These are phyloP conservation scores for Sphecodes monilicornis DNA, from an alignment of 2,888 invertebrate species.

Conservation along the genomic window DNA sequence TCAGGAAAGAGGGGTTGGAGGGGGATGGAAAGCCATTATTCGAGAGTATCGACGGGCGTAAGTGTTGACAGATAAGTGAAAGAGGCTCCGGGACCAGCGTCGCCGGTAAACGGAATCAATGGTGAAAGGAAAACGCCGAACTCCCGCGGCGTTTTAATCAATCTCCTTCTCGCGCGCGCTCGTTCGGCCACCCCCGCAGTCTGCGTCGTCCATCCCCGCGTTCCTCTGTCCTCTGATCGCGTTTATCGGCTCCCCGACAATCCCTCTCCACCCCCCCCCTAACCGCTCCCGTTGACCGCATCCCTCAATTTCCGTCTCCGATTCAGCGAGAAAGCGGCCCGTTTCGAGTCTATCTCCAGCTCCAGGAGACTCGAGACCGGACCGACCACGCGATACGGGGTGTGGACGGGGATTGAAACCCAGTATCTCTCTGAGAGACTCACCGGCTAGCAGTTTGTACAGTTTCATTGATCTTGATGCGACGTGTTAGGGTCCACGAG, in stretches of 20 bases:
- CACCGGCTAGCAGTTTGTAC: conserved; percentile 56
- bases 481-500: conserved; percentile 21
- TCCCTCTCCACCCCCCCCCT: not conserved
- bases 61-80: conserved; percentile 74
- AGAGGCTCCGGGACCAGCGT: conserved; percentile 54
- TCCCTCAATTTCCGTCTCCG: conserved; percentile 60
- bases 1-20: no score
- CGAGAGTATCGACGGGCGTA: conserved; percentile 66
- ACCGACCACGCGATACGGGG: conserved; percentile 25
- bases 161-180: conserved; percentile 65
- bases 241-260: conserved; percentile 42
- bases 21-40: conserved; percentile 61
- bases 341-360: conserved; percentile 48
- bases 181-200: not conserved
- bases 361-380: conserved; percentile 16
- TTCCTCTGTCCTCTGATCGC: not conserved
- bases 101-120: conserved; percentile 67
- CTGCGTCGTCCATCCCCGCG: not conserved
- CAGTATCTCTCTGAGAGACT: conserved; percentile 49
- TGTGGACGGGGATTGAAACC: not conserved
- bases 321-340: conserved; percentile 48
- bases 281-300: conserved; percentile 31
- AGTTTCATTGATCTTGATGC: conserved; percentile 68
- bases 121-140: conserved; percentile 73
- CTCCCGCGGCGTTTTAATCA: conserved; percentile 73